Percentiles rank a stretch among this genome's conserved stretches.
Conservation (phyloP, 1,140 invertebrate species). For the Paraescarpia echinospica region DNA sequence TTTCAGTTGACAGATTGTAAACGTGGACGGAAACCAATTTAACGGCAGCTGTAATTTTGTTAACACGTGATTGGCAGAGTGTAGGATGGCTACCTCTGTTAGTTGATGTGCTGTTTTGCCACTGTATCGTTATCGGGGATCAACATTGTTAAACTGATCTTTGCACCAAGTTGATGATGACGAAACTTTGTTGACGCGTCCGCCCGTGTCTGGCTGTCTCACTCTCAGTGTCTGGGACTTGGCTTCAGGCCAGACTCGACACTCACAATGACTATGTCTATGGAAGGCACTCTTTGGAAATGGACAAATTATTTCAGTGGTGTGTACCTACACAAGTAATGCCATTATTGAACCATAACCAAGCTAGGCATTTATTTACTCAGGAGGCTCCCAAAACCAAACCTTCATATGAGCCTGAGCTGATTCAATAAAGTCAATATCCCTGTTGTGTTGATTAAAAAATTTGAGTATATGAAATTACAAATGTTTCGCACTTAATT, state of each 20-base stretch:
- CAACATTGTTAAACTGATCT: background rate
- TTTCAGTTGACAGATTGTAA: constrained; percentile 6
- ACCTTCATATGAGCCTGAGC: no score
- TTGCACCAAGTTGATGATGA: background rate
- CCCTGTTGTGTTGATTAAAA: no score
- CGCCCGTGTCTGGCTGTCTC: background rate
- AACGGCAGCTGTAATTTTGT: background rate
- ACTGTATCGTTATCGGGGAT: background rate
- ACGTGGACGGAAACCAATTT: constrained; percentile 4
- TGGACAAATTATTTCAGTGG: constrained; percentile 84
- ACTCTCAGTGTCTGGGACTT: background rate
- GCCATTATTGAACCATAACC: background rate
- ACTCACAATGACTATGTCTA: constrained; percentile 40
- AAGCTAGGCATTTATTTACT: no score
- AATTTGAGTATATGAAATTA: no score
- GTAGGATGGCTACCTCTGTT: background rate
- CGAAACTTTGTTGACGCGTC: background rate
- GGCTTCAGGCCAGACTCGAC: background rate
- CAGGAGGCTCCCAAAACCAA: no score
- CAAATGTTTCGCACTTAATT: no score
- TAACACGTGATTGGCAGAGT: background rate
- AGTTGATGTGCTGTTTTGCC: background rate
- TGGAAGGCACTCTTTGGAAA: constrained; percentile 78
- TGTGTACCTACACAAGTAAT: constrained; percentile 46
- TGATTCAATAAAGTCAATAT: no score